Evolutionary conservation across 2,888 invertebrate genomes (phyloP).

Genomic region (Dryadula phaetusa): DNA sequence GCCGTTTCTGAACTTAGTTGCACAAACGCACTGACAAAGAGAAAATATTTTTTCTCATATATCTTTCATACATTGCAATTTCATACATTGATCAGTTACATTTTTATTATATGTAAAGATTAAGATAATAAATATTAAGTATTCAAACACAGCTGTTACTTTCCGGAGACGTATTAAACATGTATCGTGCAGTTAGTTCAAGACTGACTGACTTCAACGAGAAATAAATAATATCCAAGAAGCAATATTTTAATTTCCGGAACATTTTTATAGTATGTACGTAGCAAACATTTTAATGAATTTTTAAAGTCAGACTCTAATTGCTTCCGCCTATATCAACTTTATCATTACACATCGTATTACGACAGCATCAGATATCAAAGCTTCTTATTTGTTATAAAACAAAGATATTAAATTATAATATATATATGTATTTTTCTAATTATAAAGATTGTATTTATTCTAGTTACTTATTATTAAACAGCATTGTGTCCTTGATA

Average conservation of each 20-base stretch:
- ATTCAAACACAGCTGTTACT: constrained; percentile 5
- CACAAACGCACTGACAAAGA: too few relatives aligned
- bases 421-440: background rate
- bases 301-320: constrained; percentile 6
- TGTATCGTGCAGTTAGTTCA: background rate
- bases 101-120: too few relatives aligned
- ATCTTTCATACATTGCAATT: too few relatives aligned
- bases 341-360: constrained; percentile 7
- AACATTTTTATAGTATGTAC: background rate
- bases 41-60: too few relatives aligned
- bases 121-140: background rate
- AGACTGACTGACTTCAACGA: background rate
- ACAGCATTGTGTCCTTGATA: too few relatives aligned
- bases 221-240: background rate
- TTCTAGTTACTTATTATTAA: too few relatives aligned
- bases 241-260: constrained; percentile 2
- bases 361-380: background rate
- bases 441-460: background rate
- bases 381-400: constrained; percentile 12
- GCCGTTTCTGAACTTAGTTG: too few relatives aligned
- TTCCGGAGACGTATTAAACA: background rate
- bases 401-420: background rate
- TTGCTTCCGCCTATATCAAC: constrained; percentile 16
- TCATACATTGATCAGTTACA: too few relatives aligned
- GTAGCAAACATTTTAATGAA: background rate